Evolutionary conservation across 1,140 invertebrate genomes (phyloP).

Genomic region (Papilio machaon): DNA sequence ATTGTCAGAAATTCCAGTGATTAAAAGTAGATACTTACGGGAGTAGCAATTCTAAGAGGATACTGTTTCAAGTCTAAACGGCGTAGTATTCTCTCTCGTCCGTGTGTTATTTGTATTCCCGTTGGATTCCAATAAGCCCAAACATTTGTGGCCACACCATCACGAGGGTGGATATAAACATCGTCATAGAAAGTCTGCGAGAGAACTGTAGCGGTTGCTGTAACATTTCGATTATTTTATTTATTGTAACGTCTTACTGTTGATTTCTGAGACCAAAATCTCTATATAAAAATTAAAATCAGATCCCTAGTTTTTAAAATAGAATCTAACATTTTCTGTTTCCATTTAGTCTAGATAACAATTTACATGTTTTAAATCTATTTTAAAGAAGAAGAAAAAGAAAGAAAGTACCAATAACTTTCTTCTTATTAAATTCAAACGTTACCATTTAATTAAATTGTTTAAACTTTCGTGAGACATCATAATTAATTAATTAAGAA

Average conservation of each 20-base stretch:
- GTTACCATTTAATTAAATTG: conserved; percentile 20
- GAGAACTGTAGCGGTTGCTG: neutral
- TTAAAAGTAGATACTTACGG: conserved; percentile 48
- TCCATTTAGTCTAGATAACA: too few species aligned
- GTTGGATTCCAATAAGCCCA: conserved; percentile 57
- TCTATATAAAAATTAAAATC: too few species aligned
- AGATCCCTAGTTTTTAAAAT: too few species aligned
- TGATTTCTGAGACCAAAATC: too few species aligned
- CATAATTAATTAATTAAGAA: too few species aligned
- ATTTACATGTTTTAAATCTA: too few species aligned
- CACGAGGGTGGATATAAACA: conserved; percentile 56
- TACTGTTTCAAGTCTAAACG: conserved; percentile 56
- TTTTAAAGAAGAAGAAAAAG: too few species aligned
- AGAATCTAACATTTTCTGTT: too few species aligned
- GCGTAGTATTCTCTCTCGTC: conserved; percentile 52
- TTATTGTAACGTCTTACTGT: too few species aligned
- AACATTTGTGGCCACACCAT: conserved; percentile 46
- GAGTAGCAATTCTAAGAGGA: conserved; percentile 60
- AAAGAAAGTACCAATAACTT: neutral
- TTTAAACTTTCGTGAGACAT: too few species aligned
- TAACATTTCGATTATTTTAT: neutral
- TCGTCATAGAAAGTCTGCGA: conserved; percentile 50
- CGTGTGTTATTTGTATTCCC: conserved; percentile 50
- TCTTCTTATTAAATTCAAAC: too few species aligned
- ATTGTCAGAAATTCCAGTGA: neutral